Evolutionary conservation across 2,797 vertebrate genomes (phyloP), one percentile per base, ranked within the genome.

Genomic region (Chelmon rostratus): DNA sequence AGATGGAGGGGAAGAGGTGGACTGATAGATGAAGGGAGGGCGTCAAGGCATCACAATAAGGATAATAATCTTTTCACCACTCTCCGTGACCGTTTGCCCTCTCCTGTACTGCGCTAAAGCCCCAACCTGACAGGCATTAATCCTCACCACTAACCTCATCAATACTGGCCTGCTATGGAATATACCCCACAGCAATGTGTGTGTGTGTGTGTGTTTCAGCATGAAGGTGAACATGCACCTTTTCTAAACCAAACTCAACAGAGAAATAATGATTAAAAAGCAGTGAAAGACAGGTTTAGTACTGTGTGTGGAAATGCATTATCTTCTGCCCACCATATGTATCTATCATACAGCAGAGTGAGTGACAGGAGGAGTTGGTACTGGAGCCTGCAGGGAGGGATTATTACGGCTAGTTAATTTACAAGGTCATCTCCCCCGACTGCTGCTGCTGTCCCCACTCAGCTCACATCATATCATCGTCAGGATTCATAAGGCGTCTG

Each of bases 341-440:
- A 80, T 81, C 79, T 38, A 50, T 86, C 81, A 83, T 4, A 52
- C 64, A 57, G 78, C 71, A 59, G 57, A 58, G 65, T 91, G 88
- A 91, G 81, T 91, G 89, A 92, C 89, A 84, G 81, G 67, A 69
- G 67, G 73, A 90, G 77, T 61, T 42, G 77, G 58, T 71, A 53
- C 25, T 69, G 63, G 79, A 76, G 82, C 76, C 84, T 67, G 78
- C 70, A 54, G 85, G 83, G 75, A 89, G 59, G 91, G 88, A 91
- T 94, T 93, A 92, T 83, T 89, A 91, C 83, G 81, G 80, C 68
- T 73, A 81, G 88, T 92, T 92, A 91, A 94, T 92, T 92, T 92
- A 90, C 90, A 93, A 93, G 94, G 93, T 94, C 89, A 90, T 90
- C 85, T 79, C 54, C 73, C 81, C 74, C 47, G 35, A 78, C 82